Evolutionary conservation across 2,888 invertebrate genomes (phyloP).

Genomic region (Cenopis cana): DNA sequence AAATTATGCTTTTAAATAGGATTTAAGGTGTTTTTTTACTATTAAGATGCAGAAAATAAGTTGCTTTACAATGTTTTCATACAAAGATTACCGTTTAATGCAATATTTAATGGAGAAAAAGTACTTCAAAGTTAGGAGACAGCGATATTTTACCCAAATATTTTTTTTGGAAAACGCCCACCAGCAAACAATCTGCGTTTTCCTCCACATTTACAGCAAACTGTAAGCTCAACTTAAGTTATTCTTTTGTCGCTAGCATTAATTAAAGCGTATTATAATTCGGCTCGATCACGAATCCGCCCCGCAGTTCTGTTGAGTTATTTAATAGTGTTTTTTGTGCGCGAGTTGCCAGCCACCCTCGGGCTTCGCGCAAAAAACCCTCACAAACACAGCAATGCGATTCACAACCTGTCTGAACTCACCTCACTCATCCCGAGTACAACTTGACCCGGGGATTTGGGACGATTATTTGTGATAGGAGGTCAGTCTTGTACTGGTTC

Average conservation of each 20-base stretch:
- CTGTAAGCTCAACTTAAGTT: constrained; percentile 58
- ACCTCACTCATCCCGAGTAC: not conserved
- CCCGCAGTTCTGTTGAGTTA: constrained; percentile 80
- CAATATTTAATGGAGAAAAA: too few relatives aligned
- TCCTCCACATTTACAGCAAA: constrained; percentile 21
- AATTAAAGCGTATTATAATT: constrained; percentile 79
- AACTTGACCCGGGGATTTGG: not conserved
- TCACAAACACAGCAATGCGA: constrained; percentile 70
- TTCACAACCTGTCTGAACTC: not conserved
- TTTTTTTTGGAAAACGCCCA: too few relatives aligned
- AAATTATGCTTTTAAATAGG: too few relatives aligned
- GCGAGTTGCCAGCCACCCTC: constrained; percentile 81
- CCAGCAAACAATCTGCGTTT: constrained; percentile 15
- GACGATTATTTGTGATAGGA: not conserved
- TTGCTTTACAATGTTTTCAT: too few relatives aligned
- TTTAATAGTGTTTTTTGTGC: constrained; percentile 84
- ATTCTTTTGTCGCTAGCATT: constrained; percentile 73
- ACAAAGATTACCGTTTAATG: too few relatives aligned
- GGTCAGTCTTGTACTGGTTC: not conserved
- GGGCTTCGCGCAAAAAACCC: constrained; percentile 84
- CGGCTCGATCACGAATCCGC: constrained; percentile 79
- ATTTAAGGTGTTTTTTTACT: too few relatives aligned
- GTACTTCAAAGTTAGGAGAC: too few relatives aligned
- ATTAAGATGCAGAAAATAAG: too few relatives aligned
- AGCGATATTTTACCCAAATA: too few relatives aligned